Conservation (phyloP, 2,797 vertebrate species). For the Alectoris magna region DNA sequence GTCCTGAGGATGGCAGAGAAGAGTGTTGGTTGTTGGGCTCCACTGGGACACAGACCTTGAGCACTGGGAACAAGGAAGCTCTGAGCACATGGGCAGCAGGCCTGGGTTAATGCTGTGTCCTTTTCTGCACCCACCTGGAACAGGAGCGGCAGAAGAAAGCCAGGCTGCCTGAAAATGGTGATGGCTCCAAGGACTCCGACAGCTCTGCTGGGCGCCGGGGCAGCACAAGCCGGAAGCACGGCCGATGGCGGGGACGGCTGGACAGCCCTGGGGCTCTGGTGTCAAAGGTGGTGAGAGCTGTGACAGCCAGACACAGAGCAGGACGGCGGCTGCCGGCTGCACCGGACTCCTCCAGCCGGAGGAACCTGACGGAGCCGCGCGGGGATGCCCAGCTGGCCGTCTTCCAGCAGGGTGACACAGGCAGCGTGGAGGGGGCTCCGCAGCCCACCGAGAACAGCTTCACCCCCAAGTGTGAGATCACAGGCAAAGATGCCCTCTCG, state of each 20-base stretch:
- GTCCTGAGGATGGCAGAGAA: neutral
- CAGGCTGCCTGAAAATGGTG: constrained; percentile 89
- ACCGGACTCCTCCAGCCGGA: constrained; percentile 86
- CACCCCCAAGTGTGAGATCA: constrained; percentile 92
- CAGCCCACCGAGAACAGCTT: constrained; percentile 88
- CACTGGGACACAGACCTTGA: fast-evolving
- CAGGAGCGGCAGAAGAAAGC: constrained; percentile 89
- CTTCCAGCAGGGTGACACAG: constrained; percentile 88
- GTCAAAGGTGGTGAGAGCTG: constrained; percentile 80
- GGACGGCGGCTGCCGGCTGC: constrained; percentile 65
- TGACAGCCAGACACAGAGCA: constrained; percentile 77
- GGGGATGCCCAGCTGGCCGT: constrained; percentile 75
- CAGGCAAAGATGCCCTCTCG: constrained; percentile 93
- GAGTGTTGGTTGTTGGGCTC: neutral
- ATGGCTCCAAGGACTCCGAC: constrained; percentile 83
- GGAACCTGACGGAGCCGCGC: constrained; percentile 83
- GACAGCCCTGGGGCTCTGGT: constrained; percentile 79
- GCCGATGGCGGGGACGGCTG: constrained; percentile 79
- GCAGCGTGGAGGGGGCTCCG: constrained; percentile 93
- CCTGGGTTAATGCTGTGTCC: neutral
- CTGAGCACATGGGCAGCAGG: fast-evolving
- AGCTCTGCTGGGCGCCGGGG: constrained; percentile 86
- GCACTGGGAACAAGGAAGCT: neutral
- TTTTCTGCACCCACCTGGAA: constrained; percentile 3
- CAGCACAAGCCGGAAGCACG: constrained; percentile 79